phyloP scores from a whole-genome alignment of 2,797 vertebrate species.

The Cuniculus paca region DNA sequence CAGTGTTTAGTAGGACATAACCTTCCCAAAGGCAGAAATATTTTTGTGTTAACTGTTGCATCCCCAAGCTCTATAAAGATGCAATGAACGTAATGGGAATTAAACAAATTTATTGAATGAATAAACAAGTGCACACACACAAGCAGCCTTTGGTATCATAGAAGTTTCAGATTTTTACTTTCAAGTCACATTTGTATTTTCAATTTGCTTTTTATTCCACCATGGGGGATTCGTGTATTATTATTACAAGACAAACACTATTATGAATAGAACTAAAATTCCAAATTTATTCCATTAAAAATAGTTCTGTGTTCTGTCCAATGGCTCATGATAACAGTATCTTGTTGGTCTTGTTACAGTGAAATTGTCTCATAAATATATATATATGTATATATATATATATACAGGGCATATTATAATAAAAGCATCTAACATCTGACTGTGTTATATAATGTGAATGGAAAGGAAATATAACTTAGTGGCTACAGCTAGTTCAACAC shows the following conservation, averaged over 20 bases:
- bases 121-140: neutral
- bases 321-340: constrained; percentile 22
- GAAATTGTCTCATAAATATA: neutral
- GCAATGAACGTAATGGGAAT: neutral
- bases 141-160: constrained; percentile 8
- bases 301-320: constrained; percentile 57
- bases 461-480: constrained; percentile 47
- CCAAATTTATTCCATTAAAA: constrained; percentile 63
- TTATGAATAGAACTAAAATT: constrained; percentile 36
- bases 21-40: neutral
- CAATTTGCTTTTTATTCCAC: constrained; percentile 48
- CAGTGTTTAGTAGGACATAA: constrained; percentile 17
- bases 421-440: constrained; percentile 51
- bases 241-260: constrained; percentile 46
- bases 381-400: too few species aligned
- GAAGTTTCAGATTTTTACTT: constrained; percentile 14
- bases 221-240: neutral
- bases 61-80: neutral
- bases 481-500: neutral
- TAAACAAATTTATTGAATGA: constrained; percentile 29
- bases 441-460: constrained; percentile 18
- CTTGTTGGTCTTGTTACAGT: constrained; percentile 13
- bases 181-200: constrained; percentile 64
- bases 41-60: neutral
- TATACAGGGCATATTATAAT: constrained; percentile 30